Base-by-base conservation (phyloP, 1,140 invertebrate genomes). In the Scaptomyza hsui region DNA sequence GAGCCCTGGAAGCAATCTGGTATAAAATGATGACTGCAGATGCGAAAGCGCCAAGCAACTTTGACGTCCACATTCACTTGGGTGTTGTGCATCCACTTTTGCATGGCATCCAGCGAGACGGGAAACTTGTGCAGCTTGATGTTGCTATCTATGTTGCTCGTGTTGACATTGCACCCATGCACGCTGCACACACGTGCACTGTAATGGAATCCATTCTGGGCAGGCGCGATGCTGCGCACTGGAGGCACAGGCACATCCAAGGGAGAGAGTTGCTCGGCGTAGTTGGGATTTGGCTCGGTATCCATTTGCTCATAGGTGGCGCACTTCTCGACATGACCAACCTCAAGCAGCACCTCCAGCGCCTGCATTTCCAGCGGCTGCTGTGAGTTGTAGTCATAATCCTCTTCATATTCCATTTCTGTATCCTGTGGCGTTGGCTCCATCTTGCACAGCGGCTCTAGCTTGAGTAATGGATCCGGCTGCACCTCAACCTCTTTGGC, bases 21-120 rank as follows among this genome's bases (percentile, higher is more conserved):
- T 0, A 52, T 68, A 12, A 90, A 90, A 24, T 90, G 88, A 32
- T 72, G 63, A 13, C 86, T 89, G 37, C 88, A 90, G 10, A 90
- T 85, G 42, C 88, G 81, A 44, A 77, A 89, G 1, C 81, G 88
- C 88, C 88, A 88, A 10, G 62, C 59, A n/a, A 48, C 73, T n/a
- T 64, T 81, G 5, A 24, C 52, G 19, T 83, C 70, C 39, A 76
- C 78, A 10, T 71, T 45, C 4, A 90, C 71, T 39, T 90, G 89
- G 0, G 76, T 78, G 45, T 90, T 90, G 47, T 90, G 74, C 69
- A 81, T 74, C 88, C 88, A 90, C 49, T 90, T 90, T 0, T 70
- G 16, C 19, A 85, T 55, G 1, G 72, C 65, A 1, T 77, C 72
- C 26, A 39, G 19, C 0, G 78, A 63, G 0, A 60, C 63, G 16